These are phyloP conservation scores for Bemisia tabaci DNA, from an alignment of 1,140 invertebrate species.

Conservation along the genomic window DNA sequence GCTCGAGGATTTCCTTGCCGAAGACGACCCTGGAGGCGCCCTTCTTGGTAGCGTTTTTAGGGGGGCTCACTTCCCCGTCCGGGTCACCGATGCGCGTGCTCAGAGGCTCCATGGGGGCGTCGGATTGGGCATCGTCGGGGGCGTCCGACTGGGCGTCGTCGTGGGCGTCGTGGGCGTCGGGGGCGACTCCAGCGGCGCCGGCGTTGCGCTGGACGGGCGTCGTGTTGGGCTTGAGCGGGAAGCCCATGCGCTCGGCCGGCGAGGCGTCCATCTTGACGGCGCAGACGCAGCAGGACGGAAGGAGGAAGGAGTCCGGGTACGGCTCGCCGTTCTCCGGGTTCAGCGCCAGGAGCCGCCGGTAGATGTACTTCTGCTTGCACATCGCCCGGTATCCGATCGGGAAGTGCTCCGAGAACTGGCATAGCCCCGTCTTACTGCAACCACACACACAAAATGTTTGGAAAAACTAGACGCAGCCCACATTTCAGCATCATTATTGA, in stretches of 20 bases:
- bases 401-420: conserved; percentile 29
- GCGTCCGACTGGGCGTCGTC: background rate
- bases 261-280: conserved; percentile 27
- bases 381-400: conserved; percentile 35
- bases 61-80: no score
- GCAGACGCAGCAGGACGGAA: conserved; percentile 50
- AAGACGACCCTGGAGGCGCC: no score
- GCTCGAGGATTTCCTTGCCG: no score
- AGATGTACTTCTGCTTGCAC: conserved; percentile 49
- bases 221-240: background rate
- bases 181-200: no score
- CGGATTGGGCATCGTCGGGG: no score
- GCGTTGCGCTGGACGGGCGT: background rate
- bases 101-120: no score
- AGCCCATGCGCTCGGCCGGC: background rate
- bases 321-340: conserved; percentile 33
- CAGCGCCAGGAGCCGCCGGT: conserved; percentile 37
- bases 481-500: no score
- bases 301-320: conserved; percentile 35
- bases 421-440: conserved; percentile 15
- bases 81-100: no score
- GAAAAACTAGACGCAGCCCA: no score
- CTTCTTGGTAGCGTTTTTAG: no score
- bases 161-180: background rate
- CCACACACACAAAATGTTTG: conserved; percentile 4